A percentile compares a stretch with the other conserved stretches of the same genome.
phyloP scores from a whole-genome alignment of 2,888 invertebrate genomes.

The Sarcophaga subvicina region DNA sequence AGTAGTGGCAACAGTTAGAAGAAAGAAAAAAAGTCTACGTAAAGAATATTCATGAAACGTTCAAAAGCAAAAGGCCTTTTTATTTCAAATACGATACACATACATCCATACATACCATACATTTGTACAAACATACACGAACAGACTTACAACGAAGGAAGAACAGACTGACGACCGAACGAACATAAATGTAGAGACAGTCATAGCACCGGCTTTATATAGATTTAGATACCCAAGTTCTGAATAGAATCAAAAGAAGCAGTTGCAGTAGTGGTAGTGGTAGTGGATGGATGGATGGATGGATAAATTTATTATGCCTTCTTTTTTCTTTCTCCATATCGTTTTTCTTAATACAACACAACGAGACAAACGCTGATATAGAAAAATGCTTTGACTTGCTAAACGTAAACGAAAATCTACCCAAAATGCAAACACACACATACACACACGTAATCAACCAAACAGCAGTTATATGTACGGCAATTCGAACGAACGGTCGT shows the following conservation, averaged over 20 bases:
- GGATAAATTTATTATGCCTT: conserved; percentile 50
- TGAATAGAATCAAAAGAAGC: conserved; percentile 46
- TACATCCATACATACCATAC: conserved; percentile 16
- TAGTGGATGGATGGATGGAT: conserved; percentile 25
- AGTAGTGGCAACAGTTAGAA: conserved; percentile 29
- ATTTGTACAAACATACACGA: conserved; percentile 7
- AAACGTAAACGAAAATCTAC: conserved; percentile 7
- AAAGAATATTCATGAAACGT: conserved; percentile 30
- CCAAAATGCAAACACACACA: not conserved
- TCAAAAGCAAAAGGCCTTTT: conserved; percentile 56
- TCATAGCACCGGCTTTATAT: conserved; percentile 18
- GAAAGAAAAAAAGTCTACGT: conserved; percentile 27
- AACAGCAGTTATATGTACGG: too few species aligned
- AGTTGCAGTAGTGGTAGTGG: not conserved
- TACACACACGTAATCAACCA: not conserved
- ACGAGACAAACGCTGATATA: conserved; percentile 36
- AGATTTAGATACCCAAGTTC: conserved; percentile 29
- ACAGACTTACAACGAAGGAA: not conserved
- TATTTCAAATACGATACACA: conserved; percentile 27
- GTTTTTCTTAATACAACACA: conserved; percentile 40
- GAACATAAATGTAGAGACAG: conserved; percentile 18
- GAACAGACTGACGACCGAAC: not conserved
- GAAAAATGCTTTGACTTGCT: conserved; percentile 29
- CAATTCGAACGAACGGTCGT: too few species aligned
- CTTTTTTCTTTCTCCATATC: not conserved